Evolutionary conservation across 2,888 invertebrate species (phyloP).

Genomic region (Alcis repandata): DNA sequence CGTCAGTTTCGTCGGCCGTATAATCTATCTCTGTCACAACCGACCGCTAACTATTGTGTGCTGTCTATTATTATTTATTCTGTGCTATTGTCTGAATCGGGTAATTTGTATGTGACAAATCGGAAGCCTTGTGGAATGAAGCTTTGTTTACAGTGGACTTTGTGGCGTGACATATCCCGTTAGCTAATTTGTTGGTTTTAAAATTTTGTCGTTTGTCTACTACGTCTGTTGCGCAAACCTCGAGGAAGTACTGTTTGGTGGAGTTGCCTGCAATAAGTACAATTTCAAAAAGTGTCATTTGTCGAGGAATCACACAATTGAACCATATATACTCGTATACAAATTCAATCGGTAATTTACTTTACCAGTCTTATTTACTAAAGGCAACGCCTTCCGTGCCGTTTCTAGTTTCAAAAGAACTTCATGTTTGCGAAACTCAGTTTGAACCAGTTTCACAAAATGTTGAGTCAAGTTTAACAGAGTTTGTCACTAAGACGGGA

Average conservation of each 20-base stretch:
- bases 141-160: conserved; percentile 41
- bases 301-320: too few species aligned
- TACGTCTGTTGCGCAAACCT: neutral
- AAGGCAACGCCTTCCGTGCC: too few species aligned
- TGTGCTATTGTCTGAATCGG: conserved; percentile 53
- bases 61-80: conserved; percentile 3
- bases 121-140: conserved; percentile 57
- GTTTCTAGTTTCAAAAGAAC: too few species aligned
- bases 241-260: neutral
- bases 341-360: too few species aligned
- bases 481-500: conserved; percentile 26
- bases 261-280: too few species aligned
- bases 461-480: conserved; percentile 3
- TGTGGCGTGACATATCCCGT: conserved; percentile 10
- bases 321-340: too few species aligned
- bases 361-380: too few species aligned
- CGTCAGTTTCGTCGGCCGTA: conserved; percentile 39
- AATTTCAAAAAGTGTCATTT: too few species aligned
- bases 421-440: neutral
- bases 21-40: conserved; percentile 61
- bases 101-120: conserved; percentile 63
- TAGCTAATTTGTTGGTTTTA: conserved; percentile 5
- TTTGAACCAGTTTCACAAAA: conserved; percentile 5
- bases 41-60: conserved; percentile 10
- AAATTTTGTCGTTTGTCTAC: neutral